A percentile compares a stretch with the other conserved stretches of the same genome.
Conservation (phyloP, 2,888 invertebrate genomes). For the Cephus sareptanus region DNA sequence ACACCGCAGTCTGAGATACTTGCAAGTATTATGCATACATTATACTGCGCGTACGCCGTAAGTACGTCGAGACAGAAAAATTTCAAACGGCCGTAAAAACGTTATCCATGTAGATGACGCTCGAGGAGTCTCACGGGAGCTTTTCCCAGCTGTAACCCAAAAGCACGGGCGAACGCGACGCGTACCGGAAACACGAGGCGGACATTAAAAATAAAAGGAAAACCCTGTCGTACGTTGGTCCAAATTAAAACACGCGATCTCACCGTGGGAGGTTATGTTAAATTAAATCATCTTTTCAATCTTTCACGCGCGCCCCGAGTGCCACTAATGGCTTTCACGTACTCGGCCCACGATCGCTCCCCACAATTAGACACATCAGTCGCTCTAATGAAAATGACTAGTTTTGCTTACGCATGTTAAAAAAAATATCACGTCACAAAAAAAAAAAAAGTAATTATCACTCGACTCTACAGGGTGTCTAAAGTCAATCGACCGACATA, state of each 20-base stretch:
- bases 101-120: neutral
- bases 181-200: neutral
- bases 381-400: neutral
- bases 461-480: neutral
- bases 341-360: neutral
- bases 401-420: neutral
- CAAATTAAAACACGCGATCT: neutral
- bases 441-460: neutral
- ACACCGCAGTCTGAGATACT: neutral
- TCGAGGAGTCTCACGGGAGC: neutral
- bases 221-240: neutral
- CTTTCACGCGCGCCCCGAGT: neutral
- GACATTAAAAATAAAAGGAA: slow-evolving; percentile 4
- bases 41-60: neutral
- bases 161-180: neutral
- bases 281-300: neutral
- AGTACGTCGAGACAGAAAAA: neutral
- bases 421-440: neutral
- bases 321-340: neutral
- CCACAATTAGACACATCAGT: neutral
- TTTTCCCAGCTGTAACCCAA: neutral
- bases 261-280: neutral
- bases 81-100: neutral
- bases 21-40: neutral
- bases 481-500: neutral